Base-by-base conservation (phyloP, 2,113 vertebrate genomes). In the Casuarius casuarius region DNA sequence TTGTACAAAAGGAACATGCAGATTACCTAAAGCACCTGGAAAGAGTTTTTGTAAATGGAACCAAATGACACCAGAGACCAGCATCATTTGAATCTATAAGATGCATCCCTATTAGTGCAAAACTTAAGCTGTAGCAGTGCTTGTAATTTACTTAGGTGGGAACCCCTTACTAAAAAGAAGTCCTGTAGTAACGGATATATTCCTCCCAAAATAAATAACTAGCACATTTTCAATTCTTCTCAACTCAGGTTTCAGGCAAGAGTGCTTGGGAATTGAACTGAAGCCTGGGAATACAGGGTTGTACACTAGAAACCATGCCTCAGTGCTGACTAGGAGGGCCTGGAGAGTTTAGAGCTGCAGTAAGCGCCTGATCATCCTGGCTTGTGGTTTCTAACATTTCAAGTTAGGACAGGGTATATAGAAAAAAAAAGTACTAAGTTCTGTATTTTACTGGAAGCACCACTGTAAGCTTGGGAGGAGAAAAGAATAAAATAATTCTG, bases 331-430 rank as follows among this genome's bases (percentile, higher is more conserved):
- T 58, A 54, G 25, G 46, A 87, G 42, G 20, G 33, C 51, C 77
- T 28, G 33, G 63, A 75, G 8, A 5, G n/a, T 61, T 84, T 33
- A 8, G 21, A 62, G 31, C 51, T 86, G 22, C 8, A 10, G 20
- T 96, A 86, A 76, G 72, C 62, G 96, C 95, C 97, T 96, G 95
- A 98, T 96, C 95, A 94, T 89, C 94, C 94, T 66, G 95, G 84
- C 95, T 97, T 77, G 58, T 70, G 79, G 77, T 84, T 90, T 49
- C 56, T 91, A 48, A 82, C 87, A 87, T 80, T 75, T 94, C 40
- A 87, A 21, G 73, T 91, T 28, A 59, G 33, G 21, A 35, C 49
- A 44, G 20, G 79, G 62, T 33, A 62, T 11, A 26, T 7, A 65
- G 52, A 17, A 44, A 85, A 90, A 94, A 90, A 95, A 82, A 0